phyloP scores from a whole-genome alignment of 1,140 invertebrate genomes.

The Kradibia gibbosae region DNA sequence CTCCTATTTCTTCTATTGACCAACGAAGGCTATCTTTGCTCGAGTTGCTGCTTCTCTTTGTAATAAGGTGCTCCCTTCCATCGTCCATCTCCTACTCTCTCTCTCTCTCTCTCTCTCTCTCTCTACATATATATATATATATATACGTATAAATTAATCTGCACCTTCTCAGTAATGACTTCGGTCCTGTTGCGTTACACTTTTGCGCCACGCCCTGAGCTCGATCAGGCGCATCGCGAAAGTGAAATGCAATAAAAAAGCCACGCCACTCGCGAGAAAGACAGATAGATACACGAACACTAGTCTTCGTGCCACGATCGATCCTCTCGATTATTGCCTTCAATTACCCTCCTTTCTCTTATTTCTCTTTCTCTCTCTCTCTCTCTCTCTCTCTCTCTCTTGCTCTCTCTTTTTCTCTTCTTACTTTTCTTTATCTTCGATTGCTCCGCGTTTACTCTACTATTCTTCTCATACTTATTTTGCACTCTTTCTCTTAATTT shows the following conservation, averaged over 20 bases:
- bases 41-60: constrained; percentile 56
- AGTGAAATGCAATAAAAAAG: constrained; percentile 61
- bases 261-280: constrained; percentile 3
- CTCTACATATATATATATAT: background rate
- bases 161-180: constrained; percentile 12
- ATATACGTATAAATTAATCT: too few relatives aligned
- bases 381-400: constrained; percentile 18
- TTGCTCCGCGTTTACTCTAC: background rate
- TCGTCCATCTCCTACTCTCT: background rate
- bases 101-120: background rate
- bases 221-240: constrained; percentile 63
- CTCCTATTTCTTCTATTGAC: constrained; percentile 15
- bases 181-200: constrained; percentile 69
- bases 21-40: constrained; percentile 13
- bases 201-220: constrained; percentile 62
- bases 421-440: background rate
- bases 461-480: background rate
- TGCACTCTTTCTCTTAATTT: background rate
- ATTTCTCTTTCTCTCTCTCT: constrained; percentile 31
- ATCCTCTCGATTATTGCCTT: constrained; percentile 43
- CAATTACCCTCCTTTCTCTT: constrained; percentile 52
- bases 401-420: background rate
- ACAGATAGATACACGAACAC: background rate
- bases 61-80: too few relatives aligned
- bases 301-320: constrained; percentile 21